Evolutionary conservation across 1,140 invertebrate genomes (phyloP).

Genomic region (Tetramorium alpestre): DNA sequence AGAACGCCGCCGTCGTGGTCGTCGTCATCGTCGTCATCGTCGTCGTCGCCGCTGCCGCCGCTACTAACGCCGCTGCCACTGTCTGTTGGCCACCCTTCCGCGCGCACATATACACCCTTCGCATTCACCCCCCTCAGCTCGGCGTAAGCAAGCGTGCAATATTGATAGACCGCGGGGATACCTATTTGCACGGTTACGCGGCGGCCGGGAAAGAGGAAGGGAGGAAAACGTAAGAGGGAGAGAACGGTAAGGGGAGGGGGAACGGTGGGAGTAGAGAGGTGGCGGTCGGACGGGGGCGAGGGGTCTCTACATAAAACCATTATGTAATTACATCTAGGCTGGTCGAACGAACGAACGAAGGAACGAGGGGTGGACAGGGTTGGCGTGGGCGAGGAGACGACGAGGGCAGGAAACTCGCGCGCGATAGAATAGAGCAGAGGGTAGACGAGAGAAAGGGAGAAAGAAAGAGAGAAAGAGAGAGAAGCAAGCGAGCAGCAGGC

Average conservation of each 20-base stretch:
- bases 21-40: not conserved
- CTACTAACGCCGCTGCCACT: not conserved
- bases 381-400: slow-evolving; percentile 39
- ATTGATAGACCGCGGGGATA: slow-evolving; percentile 74
- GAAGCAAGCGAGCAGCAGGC: not conserved
- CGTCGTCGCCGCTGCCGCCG: slow-evolving; percentile 9
- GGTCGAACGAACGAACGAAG: slow-evolving; percentile 69
- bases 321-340: slow-evolving; percentile 82
- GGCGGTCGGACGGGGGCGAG: slow-evolving; percentile 49
- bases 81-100: slow-evolving; percentile 30
- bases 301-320: slow-evolving; percentile 79
- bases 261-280: slow-evolving; percentile 28
- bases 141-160: slow-evolving; percentile 74
- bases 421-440: slow-evolving; percentile 26
- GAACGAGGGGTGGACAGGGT: slow-evolving; percentile 32
- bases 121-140: not conserved
- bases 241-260: slow-evolving; percentile 43
- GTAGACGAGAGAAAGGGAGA: slow-evolving; percentile 21
- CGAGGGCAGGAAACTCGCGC: slow-evolving; percentile 47
- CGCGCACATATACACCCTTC: slow-evolving; percentile 38
- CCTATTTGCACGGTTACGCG: slow-evolving; percentile 72
- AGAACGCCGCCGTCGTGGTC: slow-evolving; percentile 38
- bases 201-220: slow-evolving; percentile 43
- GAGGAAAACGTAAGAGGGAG: slow-evolving; percentile 56
- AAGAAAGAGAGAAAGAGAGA: slow-evolving; percentile 19